These are phyloP conservation scores for Pipa parva DNA, from an alignment of 2,113 vertebrate species.

Conservation along the genomic window DNA sequence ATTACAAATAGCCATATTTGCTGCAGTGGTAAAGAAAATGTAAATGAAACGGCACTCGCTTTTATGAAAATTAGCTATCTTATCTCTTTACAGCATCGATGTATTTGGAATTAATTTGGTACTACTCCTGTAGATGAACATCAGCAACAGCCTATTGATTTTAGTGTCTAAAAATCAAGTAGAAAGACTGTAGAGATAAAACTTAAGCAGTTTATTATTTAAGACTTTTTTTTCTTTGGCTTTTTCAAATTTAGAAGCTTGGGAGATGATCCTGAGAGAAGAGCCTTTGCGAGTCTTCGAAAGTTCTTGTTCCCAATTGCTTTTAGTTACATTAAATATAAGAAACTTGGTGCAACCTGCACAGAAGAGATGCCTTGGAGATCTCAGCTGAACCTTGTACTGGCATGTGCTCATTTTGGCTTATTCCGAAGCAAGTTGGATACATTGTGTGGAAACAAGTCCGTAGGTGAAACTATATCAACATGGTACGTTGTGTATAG, in stretches of 20 bases:
- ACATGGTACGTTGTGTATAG: not conserved
- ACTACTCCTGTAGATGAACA: too few species aligned
- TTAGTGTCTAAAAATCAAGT: too few species aligned
- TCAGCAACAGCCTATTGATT: too few species aligned
- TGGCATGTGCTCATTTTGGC: constrained; percentile 68
- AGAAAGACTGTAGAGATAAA: too few species aligned
- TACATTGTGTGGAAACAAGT: constrained; percentile 46
- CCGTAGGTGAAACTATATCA: constrained; percentile 4
- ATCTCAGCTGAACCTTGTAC: constrained; percentile 72
- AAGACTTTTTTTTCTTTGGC: not conserved
- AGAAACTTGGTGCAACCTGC: constrained; percentile 59
- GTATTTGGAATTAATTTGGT: too few species aligned
- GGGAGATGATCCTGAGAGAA: constrained; percentile 48
- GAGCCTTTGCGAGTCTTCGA: constrained; percentile 54
- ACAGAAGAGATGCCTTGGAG: constrained; percentile 78
- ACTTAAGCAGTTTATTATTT: not conserved
- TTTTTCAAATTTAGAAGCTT: constrained; percentile 43
- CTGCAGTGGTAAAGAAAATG: too few species aligned
- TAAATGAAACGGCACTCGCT: too few species aligned
- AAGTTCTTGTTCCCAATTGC: constrained; percentile 56
- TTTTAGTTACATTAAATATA: constrained; percentile 51
- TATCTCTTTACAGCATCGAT: too few species aligned
- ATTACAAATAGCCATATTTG: too few species aligned
- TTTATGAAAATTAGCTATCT: too few species aligned
- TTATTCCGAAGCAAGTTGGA: constrained; percentile 63